These are phyloP conservation scores for Drosophila mojavensis DNA, from an alignment of 1,140 invertebrate species.

Conservation along the genomic window DNA sequence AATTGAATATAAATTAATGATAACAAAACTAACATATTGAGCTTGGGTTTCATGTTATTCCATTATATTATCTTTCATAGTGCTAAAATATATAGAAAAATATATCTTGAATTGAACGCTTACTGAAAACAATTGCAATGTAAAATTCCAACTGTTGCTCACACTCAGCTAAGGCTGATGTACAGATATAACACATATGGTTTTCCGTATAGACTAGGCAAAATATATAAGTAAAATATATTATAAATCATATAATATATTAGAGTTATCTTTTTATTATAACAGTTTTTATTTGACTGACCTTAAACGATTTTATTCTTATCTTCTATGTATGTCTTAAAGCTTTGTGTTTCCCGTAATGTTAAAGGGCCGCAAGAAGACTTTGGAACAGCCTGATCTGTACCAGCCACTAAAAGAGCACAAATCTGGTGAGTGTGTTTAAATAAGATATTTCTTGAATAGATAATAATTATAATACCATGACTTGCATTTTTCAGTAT, in stretches of 20 bases:
- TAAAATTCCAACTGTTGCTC: neutral
- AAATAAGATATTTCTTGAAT: too few relatives aligned
- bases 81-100: neutral
- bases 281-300: too few relatives aligned
- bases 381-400: constrained; percentile 85
- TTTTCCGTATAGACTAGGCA: too few relatives aligned
- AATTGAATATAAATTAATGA: neutral
- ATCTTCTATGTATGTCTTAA: constrained; percentile 15
- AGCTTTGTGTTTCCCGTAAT: constrained; percentile 85
- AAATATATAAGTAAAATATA: too few relatives aligned
- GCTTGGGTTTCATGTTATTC: neutral
- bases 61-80: constrained; percentile 32
- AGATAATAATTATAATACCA: too few relatives aligned
- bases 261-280: too few relatives aligned
- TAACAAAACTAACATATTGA: neutral
- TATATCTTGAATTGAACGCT: constrained; percentile 3
- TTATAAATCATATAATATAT: too few relatives aligned
- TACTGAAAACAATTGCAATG: neutral
- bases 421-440: constrained; percentile 72
- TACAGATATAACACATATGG: too few relatives aligned
- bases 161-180: neutral
- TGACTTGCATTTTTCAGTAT: too few relatives aligned
- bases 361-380: constrained; percentile 85
- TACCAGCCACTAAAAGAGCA: constrained; percentile 86
- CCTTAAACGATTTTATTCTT: neutral